Base-by-base conservation (phyloP, 2,888 invertebrate species). In the Cyclophora albipunctata region DNA sequence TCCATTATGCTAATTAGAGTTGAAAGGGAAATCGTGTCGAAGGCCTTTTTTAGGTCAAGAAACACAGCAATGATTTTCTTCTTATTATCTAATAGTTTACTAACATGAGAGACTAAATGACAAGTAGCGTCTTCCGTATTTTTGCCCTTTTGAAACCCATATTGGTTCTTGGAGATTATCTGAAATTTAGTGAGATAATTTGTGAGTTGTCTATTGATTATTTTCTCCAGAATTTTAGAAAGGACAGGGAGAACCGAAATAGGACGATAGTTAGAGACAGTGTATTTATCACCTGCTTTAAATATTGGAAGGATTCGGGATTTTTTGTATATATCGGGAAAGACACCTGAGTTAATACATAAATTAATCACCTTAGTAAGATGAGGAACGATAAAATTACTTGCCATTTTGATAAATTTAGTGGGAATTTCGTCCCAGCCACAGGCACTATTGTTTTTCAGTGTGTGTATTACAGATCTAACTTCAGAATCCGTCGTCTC, bases 191-290 rank as follows among this genome's bases (percentile, higher is more conserved):
- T 20, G 20, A 20, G 20, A 20, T 43, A 55, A n/a, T 46, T 48
- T n/a, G 44, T 45, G 3, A 52, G 45, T 6, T 45, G 44, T 4
- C 34, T 48, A 34, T 50, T 52, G n/a, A 55, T 7, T 6, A 51
- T 40, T 49, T 43, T 51, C 44, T 54, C 54, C 1, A 49, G n/a
- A 6, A 54, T 43, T 44, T 56, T 56, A 3, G 52, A 51, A 3
- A 53, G 5, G 3, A 50, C 44, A 6, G 53, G 41, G 5, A 56
- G 44, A 4, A 56, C 34, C 3, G 56, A 56, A 7, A 56, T 56
- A 2, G 56, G 56, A 3, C 56, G 34, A 37, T 53, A 56, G 46
- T 53, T 53, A 42, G 47, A 46, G 42, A 53, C 46, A 46, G 42
- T 51, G 45, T 51, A 42, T 50, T 48, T 46, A 48, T 46, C 45